A percentile compares a stretch with the other conserved stretches of the same genome.
phyloP scores from a whole-genome alignment of 2,113 vertebrate genomes.

The Syngnathus typhle region DNA sequence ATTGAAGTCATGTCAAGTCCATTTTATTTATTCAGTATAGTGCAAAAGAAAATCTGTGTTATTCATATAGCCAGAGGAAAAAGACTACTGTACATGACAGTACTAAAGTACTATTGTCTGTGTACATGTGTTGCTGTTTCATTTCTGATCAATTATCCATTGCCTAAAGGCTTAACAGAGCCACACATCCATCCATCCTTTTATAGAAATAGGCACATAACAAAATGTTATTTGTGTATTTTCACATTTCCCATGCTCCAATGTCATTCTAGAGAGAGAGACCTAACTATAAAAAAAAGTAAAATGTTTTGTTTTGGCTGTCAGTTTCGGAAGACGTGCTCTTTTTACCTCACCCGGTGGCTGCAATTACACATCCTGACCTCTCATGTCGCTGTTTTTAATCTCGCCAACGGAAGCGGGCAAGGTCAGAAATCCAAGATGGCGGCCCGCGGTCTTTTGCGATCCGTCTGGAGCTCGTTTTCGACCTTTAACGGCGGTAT shows the following conservation, averaged over 20 bases:
- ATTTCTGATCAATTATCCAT: too few species aligned
- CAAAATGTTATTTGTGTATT: too few species aligned
- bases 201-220: too few species aligned
- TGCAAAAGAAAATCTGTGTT: too few species aligned
- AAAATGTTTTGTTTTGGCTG: not conserved
- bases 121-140: too few species aligned
- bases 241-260: not conserved
- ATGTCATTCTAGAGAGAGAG: not conserved
- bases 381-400: constrained; percentile 11
- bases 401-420: constrained; percentile 43
- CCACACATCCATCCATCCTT: too few species aligned
- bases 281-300: too few species aligned
- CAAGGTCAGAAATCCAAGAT: constrained; percentile 61
- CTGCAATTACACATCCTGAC: not conserved
- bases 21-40: not conserved
- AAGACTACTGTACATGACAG: too few species aligned
- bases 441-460: constrained; percentile 54
- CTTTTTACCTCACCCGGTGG: too few species aligned
- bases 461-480: constrained; percentile 47
- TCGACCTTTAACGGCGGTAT: constrained; percentile 22
- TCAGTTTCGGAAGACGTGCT: not conserved
- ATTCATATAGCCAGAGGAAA: too few species aligned
- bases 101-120: too few species aligned
- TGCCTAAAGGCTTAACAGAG: too few species aligned
- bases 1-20: not conserved